phyloP scores from a whole-genome alignment of 2,113 vertebrate genomes.

The Monopterus albus region DNA sequence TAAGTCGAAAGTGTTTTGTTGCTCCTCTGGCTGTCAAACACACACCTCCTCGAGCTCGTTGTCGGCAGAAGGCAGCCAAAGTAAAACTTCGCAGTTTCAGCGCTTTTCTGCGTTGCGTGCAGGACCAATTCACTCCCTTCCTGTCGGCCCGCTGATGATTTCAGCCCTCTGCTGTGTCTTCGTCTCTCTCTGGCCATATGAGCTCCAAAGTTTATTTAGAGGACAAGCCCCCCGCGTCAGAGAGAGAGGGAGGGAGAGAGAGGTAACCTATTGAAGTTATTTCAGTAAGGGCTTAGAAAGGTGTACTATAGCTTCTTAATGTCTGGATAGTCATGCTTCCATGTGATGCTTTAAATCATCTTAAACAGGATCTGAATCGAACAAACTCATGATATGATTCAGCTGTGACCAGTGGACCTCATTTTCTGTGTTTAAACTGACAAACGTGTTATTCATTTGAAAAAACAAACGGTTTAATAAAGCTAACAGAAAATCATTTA shows the following conservation, averaged over 20 bases:
- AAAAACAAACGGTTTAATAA: neutral
- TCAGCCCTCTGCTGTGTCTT: slow-evolving; percentile 75
- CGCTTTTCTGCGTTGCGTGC: slow-evolving; percentile 74
- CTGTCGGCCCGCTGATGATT: slow-evolving; percentile 81
- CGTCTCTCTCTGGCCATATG: slow-evolving; percentile 54
- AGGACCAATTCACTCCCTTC: slow-evolving; percentile 75
- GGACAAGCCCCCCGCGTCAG: slow-evolving; percentile 81
- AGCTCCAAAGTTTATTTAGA: slow-evolving; percentile 86
- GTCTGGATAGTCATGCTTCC: too few relatives aligned
- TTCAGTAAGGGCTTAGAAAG: slow-evolving; percentile 39
- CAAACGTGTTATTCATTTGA: neutral
- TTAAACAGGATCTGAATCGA: too few relatives aligned
- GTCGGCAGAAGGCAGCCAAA: slow-evolving; percentile 38
- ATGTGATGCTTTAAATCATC: too few relatives aligned
- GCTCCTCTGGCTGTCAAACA: slow-evolving; percentile 29
- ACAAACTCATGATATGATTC: too few relatives aligned
- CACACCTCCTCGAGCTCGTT: slow-evolving; percentile 42
- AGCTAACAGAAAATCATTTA: neutral
- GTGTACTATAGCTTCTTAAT: slow-evolving; percentile 30
- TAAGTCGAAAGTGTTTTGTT: slow-evolving; percentile 6
- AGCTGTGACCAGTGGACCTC: too few relatives aligned
- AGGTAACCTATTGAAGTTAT: slow-evolving; percentile 46
- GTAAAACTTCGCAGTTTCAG: slow-evolving; percentile 71
- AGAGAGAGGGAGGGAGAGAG: slow-evolving; percentile 48
- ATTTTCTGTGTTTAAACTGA: too few relatives aligned